Evolutionary conservation across 2,888 invertebrate genomes (phyloP), one percentile per base, ranked within the genome.

Genomic region (Odiellus spinosus): DNA sequence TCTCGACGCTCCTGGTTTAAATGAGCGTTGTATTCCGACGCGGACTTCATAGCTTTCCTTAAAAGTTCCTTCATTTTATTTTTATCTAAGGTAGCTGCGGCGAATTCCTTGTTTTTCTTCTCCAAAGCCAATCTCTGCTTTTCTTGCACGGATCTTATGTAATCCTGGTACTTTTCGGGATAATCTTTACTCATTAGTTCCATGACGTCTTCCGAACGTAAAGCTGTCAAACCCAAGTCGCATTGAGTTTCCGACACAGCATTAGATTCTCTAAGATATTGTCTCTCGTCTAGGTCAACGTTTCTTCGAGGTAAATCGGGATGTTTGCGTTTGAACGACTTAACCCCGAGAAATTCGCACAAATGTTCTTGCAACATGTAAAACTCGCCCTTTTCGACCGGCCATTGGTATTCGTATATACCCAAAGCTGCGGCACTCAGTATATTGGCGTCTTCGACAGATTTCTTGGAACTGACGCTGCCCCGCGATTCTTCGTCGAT

Each of bases 261-360:
- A 36, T 78, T 79, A 62, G 77, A 78, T 57, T 82, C 82, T 53
- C 82, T 75, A 36, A 96, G 75, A 68, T 80, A 88, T 61, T 86
- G 85, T 47, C 87, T 75, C 64, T 96, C 96, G 54, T 85, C 85
- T 70, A 85, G 85, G 56, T 88, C 87, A 20, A 91, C 79, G 53
- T 80, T 71, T 46, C 93, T 74, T 47, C 93, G 73, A 55, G 78
- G 77, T 45, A 87, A 66, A 65, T 87, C 86, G n/a, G 86, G 82
- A 68, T 88, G 88, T 63, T 93, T 90, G 54, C 96, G 74, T 66
- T 95, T 95, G 67, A 98, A 96, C 48, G 93, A 91, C 63, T 90
- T 93, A 32, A 96, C 84, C 35, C 84, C 85, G 52, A 98, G 73
- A 68, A 84, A 93, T 64, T 91, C 84, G 0, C 90, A 86, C 52